Conservation (phyloP, 2,888 invertebrate species). For the Tipula lateralis region DNA sequence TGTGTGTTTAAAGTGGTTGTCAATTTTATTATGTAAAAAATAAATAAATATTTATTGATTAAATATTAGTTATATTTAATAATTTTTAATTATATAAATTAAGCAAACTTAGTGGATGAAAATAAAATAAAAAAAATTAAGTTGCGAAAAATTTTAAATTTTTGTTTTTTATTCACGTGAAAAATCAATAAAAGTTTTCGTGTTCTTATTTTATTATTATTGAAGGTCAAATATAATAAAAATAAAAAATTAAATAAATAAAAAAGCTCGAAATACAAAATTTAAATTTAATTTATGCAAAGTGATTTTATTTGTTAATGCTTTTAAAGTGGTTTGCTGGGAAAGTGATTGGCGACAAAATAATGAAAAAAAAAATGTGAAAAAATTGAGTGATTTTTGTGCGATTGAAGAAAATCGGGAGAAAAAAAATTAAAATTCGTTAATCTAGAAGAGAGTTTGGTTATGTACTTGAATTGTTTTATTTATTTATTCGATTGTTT, state of each 20-base stretch:
- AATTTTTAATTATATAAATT: not conserved
- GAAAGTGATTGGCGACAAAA: not conserved
- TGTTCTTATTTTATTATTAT: not conserved
- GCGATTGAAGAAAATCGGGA: not conserved
- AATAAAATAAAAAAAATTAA: not conserved
- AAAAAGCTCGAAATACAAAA: not conserved
- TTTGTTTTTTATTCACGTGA: conserved; percentile 24
- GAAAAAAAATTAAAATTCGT: not conserved
- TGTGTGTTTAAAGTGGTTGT: not conserved
- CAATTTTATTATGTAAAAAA: not conserved
- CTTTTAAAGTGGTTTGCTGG: not conserved
- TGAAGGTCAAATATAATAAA: not conserved
- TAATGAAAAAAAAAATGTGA: not conserved
- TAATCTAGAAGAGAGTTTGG: not conserved
- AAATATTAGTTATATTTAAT: no score
- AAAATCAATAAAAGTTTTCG: not conserved
- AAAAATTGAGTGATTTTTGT: not conserved
- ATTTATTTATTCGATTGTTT: not conserved
- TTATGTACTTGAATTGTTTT: not conserved
- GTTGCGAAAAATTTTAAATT: not conserved
- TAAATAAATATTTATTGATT: not conserved
- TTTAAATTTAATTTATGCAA: not conserved
- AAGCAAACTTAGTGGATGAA: not conserved
- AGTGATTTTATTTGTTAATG: not conserved
- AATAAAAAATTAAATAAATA: not conserved